Conservation (phyloP, 1,140 invertebrate genomes). For the Nasonia giraulti region DNA sequence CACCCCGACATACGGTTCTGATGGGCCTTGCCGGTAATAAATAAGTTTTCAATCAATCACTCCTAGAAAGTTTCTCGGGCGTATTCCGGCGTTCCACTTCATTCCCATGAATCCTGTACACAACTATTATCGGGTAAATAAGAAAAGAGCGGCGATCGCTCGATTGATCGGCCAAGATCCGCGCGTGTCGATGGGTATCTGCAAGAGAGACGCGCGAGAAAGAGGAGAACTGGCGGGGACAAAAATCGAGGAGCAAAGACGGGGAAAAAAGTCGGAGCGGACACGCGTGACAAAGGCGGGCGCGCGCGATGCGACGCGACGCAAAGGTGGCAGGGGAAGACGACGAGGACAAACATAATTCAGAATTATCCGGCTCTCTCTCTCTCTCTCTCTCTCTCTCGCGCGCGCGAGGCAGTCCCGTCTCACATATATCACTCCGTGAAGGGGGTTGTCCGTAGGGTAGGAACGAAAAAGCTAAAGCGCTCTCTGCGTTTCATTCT, state of each 20-base stretch:
- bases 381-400: background rate
- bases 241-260: slow-evolving; percentile 33
- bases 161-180: background rate
- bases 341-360: slow-evolving; percentile 70
- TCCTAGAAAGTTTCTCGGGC: slow-evolving; percentile 19
- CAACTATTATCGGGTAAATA: background rate
- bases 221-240: slow-evolving; percentile 39
- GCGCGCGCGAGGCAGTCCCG: too few species aligned
- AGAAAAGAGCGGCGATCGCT: background rate
- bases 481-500: slow-evolving; percentile 17
- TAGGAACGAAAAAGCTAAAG: slow-evolving; percentile 54
- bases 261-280: slow-evolving; percentile 38
- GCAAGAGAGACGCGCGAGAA: slow-evolving; percentile 45
- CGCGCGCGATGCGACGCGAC: slow-evolving; percentile 42
- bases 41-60: too few species aligned
- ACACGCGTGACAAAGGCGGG: slow-evolving; percentile 60
- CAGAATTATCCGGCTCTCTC: slow-evolving; percentile 66
- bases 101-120: background rate
- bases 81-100: background rate
- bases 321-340: slow-evolving; percentile 55
- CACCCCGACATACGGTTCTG: too few species aligned
- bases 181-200: slow-evolving; percentile 53
- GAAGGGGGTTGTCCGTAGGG: slow-evolving; percentile 62
- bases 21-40: too few species aligned
- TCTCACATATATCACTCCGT: slow-evolving; percentile 67